Evolutionary conservation across 1,140 invertebrate species (phyloP).

Genomic region (Cydia strobilella): DNA sequence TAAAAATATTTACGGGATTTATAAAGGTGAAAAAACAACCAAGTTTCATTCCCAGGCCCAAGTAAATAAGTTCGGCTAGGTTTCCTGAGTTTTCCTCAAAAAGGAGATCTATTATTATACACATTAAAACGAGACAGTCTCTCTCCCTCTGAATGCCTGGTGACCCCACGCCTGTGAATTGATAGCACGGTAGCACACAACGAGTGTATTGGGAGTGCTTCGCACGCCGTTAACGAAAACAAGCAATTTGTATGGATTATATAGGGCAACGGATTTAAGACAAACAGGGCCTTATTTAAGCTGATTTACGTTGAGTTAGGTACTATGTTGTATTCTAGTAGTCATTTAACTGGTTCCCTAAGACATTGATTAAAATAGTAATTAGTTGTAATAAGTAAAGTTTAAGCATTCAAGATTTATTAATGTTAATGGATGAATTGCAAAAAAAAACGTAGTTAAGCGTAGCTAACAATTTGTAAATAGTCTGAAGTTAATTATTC

Average conservation of each 20-base stretch:
- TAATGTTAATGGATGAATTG: too few species aligned
- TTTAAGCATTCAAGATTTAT: too few species aligned
- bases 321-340: background rate
- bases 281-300: conserved; percentile 16
- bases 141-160: background rate
- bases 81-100: background rate
- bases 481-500: too few species aligned
- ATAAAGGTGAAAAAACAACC: too few species aligned
- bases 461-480: too few species aligned
- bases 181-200: conserved; percentile 34
- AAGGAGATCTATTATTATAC: background rate
- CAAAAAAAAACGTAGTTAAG: too few species aligned
- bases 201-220: conserved; percentile 34
- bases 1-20: too few species aligned
- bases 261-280: conserved; percentile 27
- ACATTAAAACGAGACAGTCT: conserved; percentile 6
- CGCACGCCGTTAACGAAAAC: conserved; percentile 34
- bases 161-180: conserved; percentile 14
- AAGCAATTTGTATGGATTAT: conserved; percentile 37
- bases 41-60: too few species aligned
- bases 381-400: too few species aligned
- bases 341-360: background rate
- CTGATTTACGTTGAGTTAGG: conserved; percentile 3
- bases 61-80: too few species aligned
- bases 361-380: too few species aligned